These are phyloP conservation scores for Calyptommatus sinebrachiatus DNA, from an alignment of 2,113 vertebrate genomes.

Conservation along the genomic window DNA sequence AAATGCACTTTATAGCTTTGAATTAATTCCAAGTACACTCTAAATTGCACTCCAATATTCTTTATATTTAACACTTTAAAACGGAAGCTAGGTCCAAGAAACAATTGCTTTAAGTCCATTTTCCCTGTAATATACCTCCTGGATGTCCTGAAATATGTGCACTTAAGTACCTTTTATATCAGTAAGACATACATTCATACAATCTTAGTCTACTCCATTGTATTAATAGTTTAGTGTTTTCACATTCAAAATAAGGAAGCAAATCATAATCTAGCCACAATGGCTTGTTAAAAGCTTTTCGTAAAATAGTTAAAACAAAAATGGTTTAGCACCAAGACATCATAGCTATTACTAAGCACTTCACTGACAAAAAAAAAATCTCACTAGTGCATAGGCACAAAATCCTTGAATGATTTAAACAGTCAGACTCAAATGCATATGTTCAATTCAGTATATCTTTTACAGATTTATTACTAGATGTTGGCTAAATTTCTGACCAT, in stretches of 20 bases:
- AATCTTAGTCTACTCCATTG: not conserved
- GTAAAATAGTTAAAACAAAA: conserved; percentile 5
- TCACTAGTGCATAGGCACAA: conserved; percentile 24
- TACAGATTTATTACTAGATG: not conserved
- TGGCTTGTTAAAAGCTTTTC: not conserved
- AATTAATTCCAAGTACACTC: not conserved
- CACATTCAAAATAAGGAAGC: not conserved
- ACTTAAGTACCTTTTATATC: conserved; percentile 24
- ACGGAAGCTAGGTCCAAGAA: not conserved
- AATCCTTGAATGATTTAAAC: conserved; percentile 21
- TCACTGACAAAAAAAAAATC: not conserved
- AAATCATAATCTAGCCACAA: conserved; percentile 16
- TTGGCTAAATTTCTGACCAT: not conserved
- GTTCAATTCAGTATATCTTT: not conserved
- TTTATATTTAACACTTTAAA: not conserved
- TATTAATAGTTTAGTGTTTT: conserved; percentile 9
- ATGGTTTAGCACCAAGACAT: conserved; percentile 42
- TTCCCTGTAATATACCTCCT: not conserved
- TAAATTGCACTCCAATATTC: conserved; percentile 26
- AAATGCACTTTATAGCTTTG: not conserved
- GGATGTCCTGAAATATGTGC: conserved; percentile 19
- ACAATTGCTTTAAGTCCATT: not conserved
- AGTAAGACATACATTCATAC: not conserved
- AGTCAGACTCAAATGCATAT: conserved; percentile 24
- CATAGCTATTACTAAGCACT: conserved; percentile 9